Percentiles rank a stretch among this genome's conserved stretches.
These are phyloP conservation scores for Tipula vernalis DNA, from an alignment of 2,888 invertebrate species.

Conservation along the genomic window DNA sequence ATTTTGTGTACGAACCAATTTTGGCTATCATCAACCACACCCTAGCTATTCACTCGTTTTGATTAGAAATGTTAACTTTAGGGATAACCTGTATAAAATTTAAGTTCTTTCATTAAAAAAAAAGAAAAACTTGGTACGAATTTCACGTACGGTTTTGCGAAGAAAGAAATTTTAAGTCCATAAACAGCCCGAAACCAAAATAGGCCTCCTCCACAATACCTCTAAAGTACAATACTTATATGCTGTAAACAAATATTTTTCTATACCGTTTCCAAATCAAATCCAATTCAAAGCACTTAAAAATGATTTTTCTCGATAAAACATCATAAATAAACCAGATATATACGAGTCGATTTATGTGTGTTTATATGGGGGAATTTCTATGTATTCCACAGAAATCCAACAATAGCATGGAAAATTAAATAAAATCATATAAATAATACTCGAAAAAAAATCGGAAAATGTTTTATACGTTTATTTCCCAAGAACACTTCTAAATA, in stretches of 20 bases:
- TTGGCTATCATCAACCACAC: too few relatives aligned
- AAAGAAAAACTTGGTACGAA: too few relatives aligned
- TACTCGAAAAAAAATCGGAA: background rate
- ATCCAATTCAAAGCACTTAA: background rate
- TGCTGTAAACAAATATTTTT: background rate
- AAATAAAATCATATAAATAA: background rate
- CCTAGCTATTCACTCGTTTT: too few relatives aligned
- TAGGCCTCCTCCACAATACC: too few relatives aligned
- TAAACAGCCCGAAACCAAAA: too few relatives aligned
- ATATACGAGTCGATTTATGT: background rate
- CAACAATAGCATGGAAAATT: background rate
- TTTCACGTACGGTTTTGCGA: too few relatives aligned
- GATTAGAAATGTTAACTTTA: too few relatives aligned
- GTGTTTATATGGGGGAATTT: background rate
- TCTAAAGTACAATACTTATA: background rate
- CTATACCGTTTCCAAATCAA: background rate
- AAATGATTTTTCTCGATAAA: background rate
- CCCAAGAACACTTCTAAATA: background rate
- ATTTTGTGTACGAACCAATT: too few relatives aligned
- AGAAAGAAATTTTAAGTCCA: too few relatives aligned
- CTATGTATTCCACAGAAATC: background rate
- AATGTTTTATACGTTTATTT: background rate
- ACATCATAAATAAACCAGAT: background rate
- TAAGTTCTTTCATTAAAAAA: too few relatives aligned
- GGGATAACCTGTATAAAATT: too few relatives aligned